Evolutionary conservation across 2,797 vertebrate species (phyloP).

Genomic region (Enteromius anoplus): DNA sequence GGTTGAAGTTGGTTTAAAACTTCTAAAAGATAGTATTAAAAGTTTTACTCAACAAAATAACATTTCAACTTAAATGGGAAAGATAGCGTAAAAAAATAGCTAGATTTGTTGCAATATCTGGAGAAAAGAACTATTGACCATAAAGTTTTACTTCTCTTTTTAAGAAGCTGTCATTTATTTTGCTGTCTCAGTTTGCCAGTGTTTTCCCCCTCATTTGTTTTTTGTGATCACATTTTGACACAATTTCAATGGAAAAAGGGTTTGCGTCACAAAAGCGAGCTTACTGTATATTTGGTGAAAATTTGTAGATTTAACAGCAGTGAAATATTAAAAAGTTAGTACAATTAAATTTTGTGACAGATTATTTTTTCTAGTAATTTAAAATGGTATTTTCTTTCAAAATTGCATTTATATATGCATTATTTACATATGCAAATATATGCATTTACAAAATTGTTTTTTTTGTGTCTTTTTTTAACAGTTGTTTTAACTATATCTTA

Average conservation of each 20-base stretch:
- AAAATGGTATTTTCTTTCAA: neutral
- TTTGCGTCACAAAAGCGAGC: neutral
- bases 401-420: no score
- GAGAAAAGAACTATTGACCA: neutral
- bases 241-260: neutral
- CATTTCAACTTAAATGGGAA: neutral
- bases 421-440: neutral
- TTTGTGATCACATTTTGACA: neutral
- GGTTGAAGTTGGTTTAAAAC: no score
- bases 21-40: neutral
- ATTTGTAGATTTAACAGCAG: neutral
- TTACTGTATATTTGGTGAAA: no score
- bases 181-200: neutral
- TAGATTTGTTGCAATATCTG: neutral
- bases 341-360: no score
- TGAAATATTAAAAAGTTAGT: neutral
- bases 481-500: neutral
- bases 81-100: neutral
- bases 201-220: neutral
- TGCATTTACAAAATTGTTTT: neutral
- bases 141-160: neutral
- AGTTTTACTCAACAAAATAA: neutral
- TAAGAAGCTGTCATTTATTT: neutral
- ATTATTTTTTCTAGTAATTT: no score
- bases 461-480: neutral